Evolutionary conservation across 2,113 vertebrate species (phyloP).

Genomic region (Megaceryle maxima): DNA sequence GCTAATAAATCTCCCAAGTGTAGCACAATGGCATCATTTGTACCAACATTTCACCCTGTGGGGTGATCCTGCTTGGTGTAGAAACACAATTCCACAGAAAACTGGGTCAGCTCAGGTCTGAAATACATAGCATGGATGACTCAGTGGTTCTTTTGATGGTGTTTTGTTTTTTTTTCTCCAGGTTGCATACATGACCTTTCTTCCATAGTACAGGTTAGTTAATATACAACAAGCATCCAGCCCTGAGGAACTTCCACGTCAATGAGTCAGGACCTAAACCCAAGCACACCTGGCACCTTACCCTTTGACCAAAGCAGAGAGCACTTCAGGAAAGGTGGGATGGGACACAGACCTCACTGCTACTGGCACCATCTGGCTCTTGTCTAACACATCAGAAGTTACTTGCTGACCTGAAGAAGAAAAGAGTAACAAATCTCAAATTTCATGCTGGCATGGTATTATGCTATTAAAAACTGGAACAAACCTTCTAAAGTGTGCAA

Average conservation of each 20-base stretch:
- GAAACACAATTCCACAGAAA: background rate
- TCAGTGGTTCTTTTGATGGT: background rate
- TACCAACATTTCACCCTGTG: background rate
- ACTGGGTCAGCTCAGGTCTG: slow-evolving; percentile 22
- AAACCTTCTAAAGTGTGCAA: background rate
- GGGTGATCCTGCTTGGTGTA: background rate
- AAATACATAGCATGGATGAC: background rate
- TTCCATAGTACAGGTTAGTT: slow-evolving; percentile 29
- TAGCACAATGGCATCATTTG: background rate
- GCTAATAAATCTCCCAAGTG: background rate
- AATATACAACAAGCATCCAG: slow-evolving; percentile 22
- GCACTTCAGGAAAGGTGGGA: background rate
- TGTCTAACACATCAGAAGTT: background rate
- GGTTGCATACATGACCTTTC: background rate
- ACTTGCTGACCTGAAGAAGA: background rate
- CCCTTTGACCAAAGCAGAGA: background rate
- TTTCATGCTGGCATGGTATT: background rate
- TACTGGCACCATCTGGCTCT: background rate
- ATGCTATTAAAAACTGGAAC: background rate
- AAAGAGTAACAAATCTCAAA: background rate
- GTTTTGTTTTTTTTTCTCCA: background rate
- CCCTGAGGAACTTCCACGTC: rapidly evolving
- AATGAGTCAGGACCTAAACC: background rate
- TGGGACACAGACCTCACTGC: background rate
- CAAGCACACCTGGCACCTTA: background rate